Conservation (phyloP, 2,113 vertebrate species). For the Bufo gargarizans region DNA sequence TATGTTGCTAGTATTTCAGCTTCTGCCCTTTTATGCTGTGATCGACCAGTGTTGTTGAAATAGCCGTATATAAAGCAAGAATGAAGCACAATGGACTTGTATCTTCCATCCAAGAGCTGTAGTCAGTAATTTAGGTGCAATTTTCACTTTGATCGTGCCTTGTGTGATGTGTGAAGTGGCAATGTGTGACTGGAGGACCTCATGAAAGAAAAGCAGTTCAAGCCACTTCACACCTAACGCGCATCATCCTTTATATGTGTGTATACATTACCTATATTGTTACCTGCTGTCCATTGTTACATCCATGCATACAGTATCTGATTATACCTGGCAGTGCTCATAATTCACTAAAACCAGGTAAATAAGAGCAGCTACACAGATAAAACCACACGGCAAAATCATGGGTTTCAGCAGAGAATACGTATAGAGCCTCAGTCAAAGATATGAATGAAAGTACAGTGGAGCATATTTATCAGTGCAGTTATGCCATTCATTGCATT, state of each 20-base stretch:
- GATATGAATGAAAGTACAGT: not conserved
- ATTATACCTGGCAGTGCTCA: not conserved
- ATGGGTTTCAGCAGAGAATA: not conserved
- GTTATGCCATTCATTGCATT: not conserved
- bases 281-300: not conserved
- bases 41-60: not conserved
- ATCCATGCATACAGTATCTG: not conserved
- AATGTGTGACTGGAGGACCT: not conserved
- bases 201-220: not conserved
- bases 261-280: not conserved
- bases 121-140: conserved; percentile 2
- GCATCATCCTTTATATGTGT: not conserved
- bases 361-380: not conserved
- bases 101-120: not conserved
- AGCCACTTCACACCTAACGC: not conserved
- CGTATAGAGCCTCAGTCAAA: not conserved
- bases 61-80: not conserved
- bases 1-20: not conserved
- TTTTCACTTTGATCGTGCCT: conserved; percentile 7
- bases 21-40: not conserved
- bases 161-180: not conserved
- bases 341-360: not conserved
- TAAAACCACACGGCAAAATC: not conserved
- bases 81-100: not conserved
- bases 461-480: not conserved